Percentiles rank a stretch among this genome's conserved stretches.
phyloP scores from a whole-genome alignment of 92 coral and sea anemone genomes.

The Pocillopora grandis region DNA sequence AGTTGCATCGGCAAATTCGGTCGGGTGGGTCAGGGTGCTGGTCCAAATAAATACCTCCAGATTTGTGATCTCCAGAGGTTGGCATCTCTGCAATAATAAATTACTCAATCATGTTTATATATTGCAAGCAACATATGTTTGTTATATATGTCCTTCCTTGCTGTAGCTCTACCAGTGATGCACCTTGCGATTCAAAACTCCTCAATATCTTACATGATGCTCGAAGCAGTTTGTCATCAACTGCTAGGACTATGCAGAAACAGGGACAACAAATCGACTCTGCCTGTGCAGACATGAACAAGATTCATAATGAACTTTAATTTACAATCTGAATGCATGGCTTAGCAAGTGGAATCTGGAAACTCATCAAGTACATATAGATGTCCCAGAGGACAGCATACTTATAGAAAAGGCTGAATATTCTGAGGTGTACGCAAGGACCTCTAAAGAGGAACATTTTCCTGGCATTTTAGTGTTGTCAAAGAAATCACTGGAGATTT shows the following conservation, averaged over 20 bases:
- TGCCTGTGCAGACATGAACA: slow-evolving; percentile 90
- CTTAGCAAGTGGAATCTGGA: slow-evolving; percentile 74
- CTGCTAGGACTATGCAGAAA: slow-evolving; percentile 65
- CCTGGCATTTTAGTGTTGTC: slow-evolving; percentile 19
- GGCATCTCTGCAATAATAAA: too few relatives aligned
- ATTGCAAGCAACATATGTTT: too few relatives aligned
- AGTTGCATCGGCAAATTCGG: too few relatives aligned
- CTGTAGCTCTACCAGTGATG: slow-evolving; percentile 5
- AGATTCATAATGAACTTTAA: slow-evolving; percentile 85
- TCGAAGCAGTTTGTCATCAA: slow-evolving; percentile 58
- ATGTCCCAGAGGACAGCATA: slow-evolving; percentile 56
- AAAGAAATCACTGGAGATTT: slow-evolving; percentile 57
- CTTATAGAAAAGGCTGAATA: slow-evolving; percentile 48
- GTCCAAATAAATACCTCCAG: too few relatives aligned
- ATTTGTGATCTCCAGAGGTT: too few relatives aligned
- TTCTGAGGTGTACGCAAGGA: too few relatives aligned
- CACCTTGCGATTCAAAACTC: slow-evolving; percentile 38
- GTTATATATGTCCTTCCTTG: too few relatives aligned
- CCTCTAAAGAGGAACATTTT: too few relatives aligned
- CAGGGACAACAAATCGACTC: slow-evolving; percentile 94
- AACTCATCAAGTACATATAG: slow-evolving; percentile 51
- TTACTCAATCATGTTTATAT: too few relatives aligned
- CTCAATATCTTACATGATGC: slow-evolving; percentile 11
- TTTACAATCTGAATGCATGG: slow-evolving; percentile 87
- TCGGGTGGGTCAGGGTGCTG: too few relatives aligned